Base-by-base conservation (phyloP, 2,797 vertebrate species). In the Sebastes trivittatus region DNA sequence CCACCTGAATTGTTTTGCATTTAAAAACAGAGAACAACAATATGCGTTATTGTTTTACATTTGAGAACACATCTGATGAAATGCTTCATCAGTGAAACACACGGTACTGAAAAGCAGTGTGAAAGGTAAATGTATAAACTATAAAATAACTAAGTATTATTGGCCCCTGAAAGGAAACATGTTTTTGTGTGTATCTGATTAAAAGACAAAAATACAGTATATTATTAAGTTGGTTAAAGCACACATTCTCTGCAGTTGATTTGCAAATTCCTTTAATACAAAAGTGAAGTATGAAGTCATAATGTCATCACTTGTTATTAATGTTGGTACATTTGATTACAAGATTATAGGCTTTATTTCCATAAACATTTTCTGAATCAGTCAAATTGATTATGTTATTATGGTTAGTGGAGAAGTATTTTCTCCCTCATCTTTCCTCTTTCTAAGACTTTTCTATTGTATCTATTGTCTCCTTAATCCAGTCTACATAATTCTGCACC, bases 401-500 rank as follows among this genome's bases (percentile, higher is more conserved):
- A 7, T 36, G 22, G 16, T 82, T 63, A 63, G 27, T 52, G 75
- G 52, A 58, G 30, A 29, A 60, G 6, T 13, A 10, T 23, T 71
- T 23, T 46, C 11, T n/a, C 7, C 23, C 22, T 64, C 5, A 25
- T 49, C 36, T 16, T 23, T 59, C 9, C 11, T n/a, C n/a, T 61
- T 6, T 22, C 27, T 60, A 58, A 25, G 75, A 34, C 1, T 29
- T 61, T 70, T 93, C 92, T 2, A 86, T 68, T 7, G 61, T 1
- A 8, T 88, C 80, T 65, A 98, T 97, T 0, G 96, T 98, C 7
- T 95, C 69, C 64, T 30, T 90, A 58, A 99, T 98, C 98, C 98
- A 99, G 62, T 94, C 93, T n/a, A 97, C 18, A 29, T 98, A 99
- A 70, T 95, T 97, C 56, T 80, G 76, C 38, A 99, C 97, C 73